phyloP scores from a whole-genome alignment of 2,797 vertebrate genomes.

The Characodon lateralis region DNA sequence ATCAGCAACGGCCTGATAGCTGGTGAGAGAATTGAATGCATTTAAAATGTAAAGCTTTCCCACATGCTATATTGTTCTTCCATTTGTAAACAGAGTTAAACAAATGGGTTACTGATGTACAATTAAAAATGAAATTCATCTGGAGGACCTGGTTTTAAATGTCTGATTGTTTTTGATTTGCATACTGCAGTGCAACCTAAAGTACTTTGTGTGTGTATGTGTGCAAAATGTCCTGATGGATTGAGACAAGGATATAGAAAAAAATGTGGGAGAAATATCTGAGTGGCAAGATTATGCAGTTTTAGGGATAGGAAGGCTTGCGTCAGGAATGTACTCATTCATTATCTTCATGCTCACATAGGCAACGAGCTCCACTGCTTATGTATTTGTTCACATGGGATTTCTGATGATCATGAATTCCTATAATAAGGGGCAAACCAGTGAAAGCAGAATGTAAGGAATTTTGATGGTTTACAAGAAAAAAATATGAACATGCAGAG shows the following conservation, averaged over 20 bases:
- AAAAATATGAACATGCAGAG: neutral
- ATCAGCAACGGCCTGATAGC: slow-evolving; percentile 11
- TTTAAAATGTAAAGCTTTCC: neutral
- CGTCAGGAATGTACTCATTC: neutral
- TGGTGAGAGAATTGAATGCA: slow-evolving; percentile 16
- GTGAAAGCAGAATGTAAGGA: neutral
- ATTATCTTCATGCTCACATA: neutral
- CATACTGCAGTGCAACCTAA: neutral
- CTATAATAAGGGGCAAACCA: neutral
- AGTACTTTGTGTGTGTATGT: neutral
- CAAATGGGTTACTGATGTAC: neutral
- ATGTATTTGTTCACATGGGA: neutral
- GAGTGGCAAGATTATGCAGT: neutral
- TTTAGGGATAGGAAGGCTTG: neutral
- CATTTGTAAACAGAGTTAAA: neutral
- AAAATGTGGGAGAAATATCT: neutral
- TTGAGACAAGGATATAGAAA: neutral
- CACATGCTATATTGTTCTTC: neutral
- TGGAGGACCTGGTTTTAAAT: neutral
- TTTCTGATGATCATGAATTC: neutral
- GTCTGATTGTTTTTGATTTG: neutral
- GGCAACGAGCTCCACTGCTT: neutral
- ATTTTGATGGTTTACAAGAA: neutral
- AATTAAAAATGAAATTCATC: neutral
- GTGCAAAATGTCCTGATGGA: neutral